Evolutionary conservation across 2,888 invertebrate genomes (phyloP).

Genomic region (Tortrix viridana): DNA sequence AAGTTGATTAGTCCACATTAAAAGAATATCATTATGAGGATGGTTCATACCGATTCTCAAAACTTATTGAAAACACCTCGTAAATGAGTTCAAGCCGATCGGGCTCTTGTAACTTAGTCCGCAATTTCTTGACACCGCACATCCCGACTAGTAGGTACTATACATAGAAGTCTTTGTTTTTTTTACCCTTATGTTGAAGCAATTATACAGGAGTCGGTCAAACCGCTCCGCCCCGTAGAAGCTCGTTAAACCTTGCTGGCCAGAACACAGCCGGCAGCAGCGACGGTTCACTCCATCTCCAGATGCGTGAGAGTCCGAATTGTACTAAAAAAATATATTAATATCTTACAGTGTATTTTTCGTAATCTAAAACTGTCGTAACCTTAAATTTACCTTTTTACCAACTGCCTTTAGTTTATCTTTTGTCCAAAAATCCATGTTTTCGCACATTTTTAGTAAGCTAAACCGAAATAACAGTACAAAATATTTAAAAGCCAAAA

Average conservation of each 20-base stretch:
- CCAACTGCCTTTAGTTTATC: constrained; percentile 24
- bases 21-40: too few relatives aligned
- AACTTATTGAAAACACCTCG: too few relatives aligned
- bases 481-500: neutral
- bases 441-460: constrained; percentile 12
- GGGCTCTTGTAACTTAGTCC: too few relatives aligned
- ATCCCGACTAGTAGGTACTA: too few relatives aligned
- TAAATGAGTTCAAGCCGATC: too few relatives aligned
- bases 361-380: too few relatives aligned
- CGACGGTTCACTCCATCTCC: constrained; percentile 39
- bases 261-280: constrained; percentile 58
- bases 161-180: too few relatives aligned
- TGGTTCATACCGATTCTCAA: too few relatives aligned
- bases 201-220: constrained; percentile 54
- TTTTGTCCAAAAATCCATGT: constrained; percentile 57
- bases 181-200: constrained; percentile 58
- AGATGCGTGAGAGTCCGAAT: constrained; percentile 53
- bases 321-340: neutral
- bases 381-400: too few relatives aligned
- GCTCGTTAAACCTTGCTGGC: constrained; percentile 48
- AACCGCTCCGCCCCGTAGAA: constrained; percentile 55
- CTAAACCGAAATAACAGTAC: neutral
- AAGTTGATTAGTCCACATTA: too few relatives aligned
- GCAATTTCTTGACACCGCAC: too few relatives aligned
- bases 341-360: too few relatives aligned